These are phyloP conservation scores for Nomada ferruginata DNA, from an alignment of 2,888 invertebrate genomes.

Conservation along the genomic window DNA sequence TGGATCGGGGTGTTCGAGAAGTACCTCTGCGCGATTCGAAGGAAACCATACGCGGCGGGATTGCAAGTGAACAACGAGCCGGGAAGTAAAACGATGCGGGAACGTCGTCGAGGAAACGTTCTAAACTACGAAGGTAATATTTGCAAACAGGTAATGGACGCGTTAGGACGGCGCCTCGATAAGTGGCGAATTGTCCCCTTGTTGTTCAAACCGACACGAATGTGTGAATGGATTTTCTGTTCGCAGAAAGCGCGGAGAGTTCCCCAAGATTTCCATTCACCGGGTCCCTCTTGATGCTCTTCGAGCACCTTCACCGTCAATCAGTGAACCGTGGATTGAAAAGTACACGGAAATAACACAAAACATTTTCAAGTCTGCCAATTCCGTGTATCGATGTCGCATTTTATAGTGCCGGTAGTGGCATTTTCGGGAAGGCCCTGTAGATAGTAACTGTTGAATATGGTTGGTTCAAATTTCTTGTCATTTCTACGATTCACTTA, in stretches of 20 bases:
- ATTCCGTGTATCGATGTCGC: neutral
- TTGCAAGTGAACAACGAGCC: constrained; percentile 35
- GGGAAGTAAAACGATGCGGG: constrained; percentile 43
- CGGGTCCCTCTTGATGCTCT: constrained; percentile 33
- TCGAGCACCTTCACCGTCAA: constrained; percentile 53
- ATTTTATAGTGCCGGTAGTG: neutral
- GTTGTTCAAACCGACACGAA: constrained; percentile 70
- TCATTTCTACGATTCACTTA: too few species aligned
- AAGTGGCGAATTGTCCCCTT: constrained; percentile 75
- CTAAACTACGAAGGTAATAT: constrained; percentile 76
- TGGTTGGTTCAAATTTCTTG: neutral
- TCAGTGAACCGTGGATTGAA: constrained; percentile 42
- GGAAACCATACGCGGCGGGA: constrained; percentile 33
- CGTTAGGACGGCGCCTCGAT: constrained; percentile 79
- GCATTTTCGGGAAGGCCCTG: neutral
- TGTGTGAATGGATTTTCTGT: constrained; percentile 79
- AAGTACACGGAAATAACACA: constrained; percentile 24
- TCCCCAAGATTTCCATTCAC: constrained; percentile 76
- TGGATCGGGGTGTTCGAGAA: neutral
- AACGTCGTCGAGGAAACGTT: constrained; percentile 65
- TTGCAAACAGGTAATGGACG: constrained; percentile 79
- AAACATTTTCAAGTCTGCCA: constrained; percentile 21
- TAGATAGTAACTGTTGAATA: neutral
- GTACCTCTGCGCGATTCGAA: constrained; percentile 35
- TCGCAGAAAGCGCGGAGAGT: constrained; percentile 73